Evolutionary conservation across 2,113 vertebrate species (phyloP).

Genomic region (Panthera uncia): DNA sequence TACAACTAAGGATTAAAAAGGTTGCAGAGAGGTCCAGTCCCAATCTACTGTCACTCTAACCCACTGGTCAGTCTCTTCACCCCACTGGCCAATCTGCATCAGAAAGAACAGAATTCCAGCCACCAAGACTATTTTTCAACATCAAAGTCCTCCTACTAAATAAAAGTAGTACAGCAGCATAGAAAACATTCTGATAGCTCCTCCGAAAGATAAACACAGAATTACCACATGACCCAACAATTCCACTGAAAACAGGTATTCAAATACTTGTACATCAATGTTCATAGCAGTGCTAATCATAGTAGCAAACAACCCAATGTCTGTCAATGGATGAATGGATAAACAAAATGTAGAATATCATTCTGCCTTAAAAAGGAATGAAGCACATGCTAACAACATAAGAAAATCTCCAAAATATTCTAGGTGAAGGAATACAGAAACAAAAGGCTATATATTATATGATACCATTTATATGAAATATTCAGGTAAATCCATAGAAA

Average conservation of each 20-base stretch:
- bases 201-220: neutral
- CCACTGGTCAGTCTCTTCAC: neutral
- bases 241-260: neutral
- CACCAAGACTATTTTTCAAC: neutral
- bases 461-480: neutral
- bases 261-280: neutral
- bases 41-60: neutral
- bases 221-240: neutral
- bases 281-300: neutral
- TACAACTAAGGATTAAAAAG: neutral
- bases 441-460: neutral
- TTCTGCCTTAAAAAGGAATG: neutral
- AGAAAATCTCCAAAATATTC: neutral
- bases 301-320: neutral
- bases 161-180: neutral
- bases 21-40: neutral
- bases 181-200: neutral
- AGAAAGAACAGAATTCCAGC: neutral
- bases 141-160: neutral
- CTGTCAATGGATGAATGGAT: neutral
- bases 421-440: neutral
- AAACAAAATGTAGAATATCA: neutral
- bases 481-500: neutral
- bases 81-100: neutral
- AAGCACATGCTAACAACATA: neutral